phyloP scores from a whole-genome alignment of 2,113 vertebrate genomes.

The Nasalis larvatus region DNA sequence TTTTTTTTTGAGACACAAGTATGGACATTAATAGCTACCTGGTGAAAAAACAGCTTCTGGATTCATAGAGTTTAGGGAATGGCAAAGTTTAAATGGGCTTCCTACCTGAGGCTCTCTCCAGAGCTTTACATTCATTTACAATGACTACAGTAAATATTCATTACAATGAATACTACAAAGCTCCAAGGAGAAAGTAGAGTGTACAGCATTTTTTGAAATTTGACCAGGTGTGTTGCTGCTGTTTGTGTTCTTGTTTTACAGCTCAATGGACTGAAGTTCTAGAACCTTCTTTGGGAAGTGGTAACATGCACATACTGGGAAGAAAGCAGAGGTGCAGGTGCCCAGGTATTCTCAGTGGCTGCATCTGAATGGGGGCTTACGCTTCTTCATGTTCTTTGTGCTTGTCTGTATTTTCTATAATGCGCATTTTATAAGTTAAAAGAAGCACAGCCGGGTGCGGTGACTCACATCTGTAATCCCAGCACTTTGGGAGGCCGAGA shows the following conservation, averaged over 20 bases:
- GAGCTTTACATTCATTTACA: constrained; percentile 42
- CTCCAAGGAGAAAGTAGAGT: neutral
- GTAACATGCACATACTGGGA: too few relatives aligned
- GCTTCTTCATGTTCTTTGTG: neutral
- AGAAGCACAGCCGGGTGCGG: neutral
- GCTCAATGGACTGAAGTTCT: neutral
- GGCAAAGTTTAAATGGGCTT: constrained; percentile 6
- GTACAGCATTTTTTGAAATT: constrained; percentile 5
- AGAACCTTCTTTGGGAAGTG: constrained; percentile 24
- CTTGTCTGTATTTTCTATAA: neutral
- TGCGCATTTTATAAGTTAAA: neutral
- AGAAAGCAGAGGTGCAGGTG: neutral
- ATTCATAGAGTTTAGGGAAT: neutral
- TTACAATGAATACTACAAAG: neutral
- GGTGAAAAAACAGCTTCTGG: neutral
- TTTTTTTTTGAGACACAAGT: neutral
- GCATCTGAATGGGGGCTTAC: neutral
- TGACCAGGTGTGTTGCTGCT: neutral
- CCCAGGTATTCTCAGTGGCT: neutral
- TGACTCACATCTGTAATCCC: too few relatives aligned
- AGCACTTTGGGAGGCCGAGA: too few relatives aligned
- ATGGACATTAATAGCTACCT: neutral
- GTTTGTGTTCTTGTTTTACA: neutral
- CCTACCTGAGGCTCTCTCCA: neutral
- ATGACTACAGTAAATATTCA: constrained; percentile 40